Base-by-base conservation (phyloP, 2,888 invertebrate genomes). In the Cynaeus angustus region DNA sequence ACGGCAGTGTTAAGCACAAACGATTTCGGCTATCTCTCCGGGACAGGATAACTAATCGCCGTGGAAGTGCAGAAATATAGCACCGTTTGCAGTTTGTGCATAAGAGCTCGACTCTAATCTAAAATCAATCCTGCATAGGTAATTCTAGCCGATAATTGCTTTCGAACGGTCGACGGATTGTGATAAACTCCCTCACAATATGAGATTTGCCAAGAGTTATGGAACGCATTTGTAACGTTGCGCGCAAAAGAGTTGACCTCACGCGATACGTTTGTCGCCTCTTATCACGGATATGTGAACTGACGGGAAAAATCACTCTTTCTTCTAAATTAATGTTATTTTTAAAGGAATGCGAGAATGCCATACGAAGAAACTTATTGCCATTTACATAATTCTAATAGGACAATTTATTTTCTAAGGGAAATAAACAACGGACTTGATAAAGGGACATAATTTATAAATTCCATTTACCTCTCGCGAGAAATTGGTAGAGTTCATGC, bases 61-160 rank as follows among this genome's bases (percentile, higher is more conserved):
- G 50, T 58, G 48, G 58, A 58, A 67, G 30, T 43, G 58, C 61
- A 28, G 59, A 61, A 48, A 37, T 13, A 50, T 28, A 66, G 55
- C 66, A 56, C 21, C 65, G 53, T 41, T 65, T 66, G 66, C 66
- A 66, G 55, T 66, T 56, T 16, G 14, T 66, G 66, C 66, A 66
- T 56, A 66, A 56, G 56, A 56, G 66, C 48, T 14, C 14, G 33
- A 55, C 72, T 71, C 66, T 78, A 77, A 77, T 77, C 75, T 75
- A 75, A 77, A 77, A 76, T 78, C 78, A 77, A 78, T 78, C 72
- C 70, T 70, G 75, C 73, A 74, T 74, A 75, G 74, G 75, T 75
- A 77, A 76, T 75, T 75, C 70, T 58, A 68, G 66, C 68, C 75
- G 73, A 77, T 76, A 76, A 78, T 78, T 78, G 77, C 75, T 61